phyloP scores from a whole-genome alignment of 2,797 vertebrate genomes.

The Typhlichthys subterraneus region DNA sequence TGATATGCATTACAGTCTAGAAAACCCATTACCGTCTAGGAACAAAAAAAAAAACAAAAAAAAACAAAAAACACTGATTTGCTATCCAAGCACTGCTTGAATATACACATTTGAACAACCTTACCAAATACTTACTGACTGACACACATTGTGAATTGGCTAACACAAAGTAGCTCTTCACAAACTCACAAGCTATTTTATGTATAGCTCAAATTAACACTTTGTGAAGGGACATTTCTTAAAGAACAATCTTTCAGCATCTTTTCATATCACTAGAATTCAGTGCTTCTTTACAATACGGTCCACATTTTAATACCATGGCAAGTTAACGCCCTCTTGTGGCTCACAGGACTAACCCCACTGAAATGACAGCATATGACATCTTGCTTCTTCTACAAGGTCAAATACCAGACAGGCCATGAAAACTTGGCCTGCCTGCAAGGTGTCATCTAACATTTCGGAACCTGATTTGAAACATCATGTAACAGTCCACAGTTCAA shows the following conservation, averaged over 20 bases:
- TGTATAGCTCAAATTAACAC: slow-evolving; percentile 26
- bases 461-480: slow-evolving; percentile 4
- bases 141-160: slow-evolving; percentile 16
- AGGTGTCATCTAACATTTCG: slow-evolving; percentile 27
- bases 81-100: slow-evolving; percentile 64
- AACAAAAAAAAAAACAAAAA: slow-evolving; percentile 31
- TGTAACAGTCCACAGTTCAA: slow-evolving; percentile 7
- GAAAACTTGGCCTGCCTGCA: slow-evolving; percentile 7
- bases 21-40: slow-evolving; percentile 28
- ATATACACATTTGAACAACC: slow-evolving; percentile 24
- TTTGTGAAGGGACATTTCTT: slow-evolving; percentile 32
- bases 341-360: slow-evolving; percentile 24
- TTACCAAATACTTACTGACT: slow-evolving; percentile 25
- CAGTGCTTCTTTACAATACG: not conserved
- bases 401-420: slow-evolving; percentile 12
- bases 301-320: slow-evolving; percentile 4
- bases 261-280: not conserved
- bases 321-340: slow-evolving; percentile 55
- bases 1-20: slow-evolving; percentile 41
- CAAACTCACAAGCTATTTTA: slow-evolving; percentile 37
- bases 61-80: slow-evolving; percentile 27
- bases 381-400: too few relatives aligned
- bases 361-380: not conserved
- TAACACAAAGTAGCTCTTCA: slow-evolving; percentile 34
- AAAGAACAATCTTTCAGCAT: slow-evolving; percentile 38